Evolutionary conservation across 2,888 invertebrate species (phyloP), one percentile per base, ranked within the genome.

Genomic region (Drosophila colorata): DNA sequence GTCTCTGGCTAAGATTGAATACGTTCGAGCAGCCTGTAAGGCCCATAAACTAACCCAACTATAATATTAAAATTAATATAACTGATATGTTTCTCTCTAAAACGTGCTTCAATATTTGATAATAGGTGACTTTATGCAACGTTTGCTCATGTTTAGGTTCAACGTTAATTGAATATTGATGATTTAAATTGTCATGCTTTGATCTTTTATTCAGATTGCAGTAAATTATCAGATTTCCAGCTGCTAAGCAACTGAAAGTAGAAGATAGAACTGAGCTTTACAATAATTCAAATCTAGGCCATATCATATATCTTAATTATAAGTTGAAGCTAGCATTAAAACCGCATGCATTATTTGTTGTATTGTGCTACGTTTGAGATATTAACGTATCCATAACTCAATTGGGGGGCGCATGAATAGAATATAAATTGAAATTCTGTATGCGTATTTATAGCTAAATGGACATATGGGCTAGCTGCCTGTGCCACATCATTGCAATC

Each of bases 391-490:
- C 11, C 23, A 9, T 4, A 20, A 20, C 35, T 11, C 11, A 20
- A 25, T 16, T 33, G 11, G 9, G 11, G 28, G 14, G 37, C 11
- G 23, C 16, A 25, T 40, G 51, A 25, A 40, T 52, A 40, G 9
- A n/a, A 16, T 16, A 28, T 28, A 25, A 16, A 16, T 25, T 28
- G 1, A n/a, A 18, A 11, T 43, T 11, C n/a, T 28, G 13, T 28
- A 23, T 18, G 4, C n/a, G 18, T 35, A 9, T 9, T 28, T 28
- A 28, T 28, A 9, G 28, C 28, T 2, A n/a, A 11, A 9, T 28
- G 25, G 18, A 28, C n/a, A 20, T 18, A 51, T 47, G 20, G 41
- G 23, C 35, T 38, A 38, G 25, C 41, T 65, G 57, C 11, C 16
- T 20, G 38, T 33, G 13, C 25, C 43, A 58, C 40, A 40, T 48